Evolutionary conservation across 2,888 invertebrate genomes (phyloP).

Genomic region (Erannis defoliaria): DNA sequence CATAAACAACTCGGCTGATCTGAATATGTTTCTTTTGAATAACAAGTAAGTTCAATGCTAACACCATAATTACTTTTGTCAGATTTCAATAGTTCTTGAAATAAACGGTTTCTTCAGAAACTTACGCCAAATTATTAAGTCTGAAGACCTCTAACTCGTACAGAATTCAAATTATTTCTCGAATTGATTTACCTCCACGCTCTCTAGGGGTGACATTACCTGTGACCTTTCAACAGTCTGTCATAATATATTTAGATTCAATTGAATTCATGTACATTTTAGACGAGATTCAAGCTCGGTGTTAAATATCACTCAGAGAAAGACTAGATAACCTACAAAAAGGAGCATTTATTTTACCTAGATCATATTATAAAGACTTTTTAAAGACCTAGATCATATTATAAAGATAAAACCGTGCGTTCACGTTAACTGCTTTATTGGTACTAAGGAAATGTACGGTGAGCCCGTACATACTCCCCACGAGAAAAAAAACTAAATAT

Average conservation of each 20-base stretch:
- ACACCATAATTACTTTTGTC: background rate
- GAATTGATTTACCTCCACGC: constrained; percentile 9
- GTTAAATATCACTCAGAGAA: too few relatives aligned
- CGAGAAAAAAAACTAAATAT: too few relatives aligned
- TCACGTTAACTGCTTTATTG: too few relatives aligned
- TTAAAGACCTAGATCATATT: too few relatives aligned
- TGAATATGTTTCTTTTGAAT: background rate
- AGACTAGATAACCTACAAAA: background rate
- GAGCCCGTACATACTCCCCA: too few relatives aligned
- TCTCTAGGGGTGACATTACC: constrained; percentile 3
- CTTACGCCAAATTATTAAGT: constrained; percentile 3
- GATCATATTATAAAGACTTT: too few relatives aligned
- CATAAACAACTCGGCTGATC: background rate
- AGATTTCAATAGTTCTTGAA: background rate
- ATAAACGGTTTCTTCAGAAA: background rate
- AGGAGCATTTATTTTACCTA: too few relatives aligned
- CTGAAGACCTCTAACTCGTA: background rate
- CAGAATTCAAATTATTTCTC: background rate
- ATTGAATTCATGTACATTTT: background rate
- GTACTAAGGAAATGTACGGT: too few relatives aligned
- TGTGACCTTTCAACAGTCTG: constrained; percentile 5
- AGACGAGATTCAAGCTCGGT: background rate
- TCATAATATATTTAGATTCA: background rate
- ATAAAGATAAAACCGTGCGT: too few relatives aligned
- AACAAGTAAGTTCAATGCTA: too few relatives aligned